Conservation (phyloP, 2,113 vertebrate genomes). For the Cyphotilapia sp. region DNA sequence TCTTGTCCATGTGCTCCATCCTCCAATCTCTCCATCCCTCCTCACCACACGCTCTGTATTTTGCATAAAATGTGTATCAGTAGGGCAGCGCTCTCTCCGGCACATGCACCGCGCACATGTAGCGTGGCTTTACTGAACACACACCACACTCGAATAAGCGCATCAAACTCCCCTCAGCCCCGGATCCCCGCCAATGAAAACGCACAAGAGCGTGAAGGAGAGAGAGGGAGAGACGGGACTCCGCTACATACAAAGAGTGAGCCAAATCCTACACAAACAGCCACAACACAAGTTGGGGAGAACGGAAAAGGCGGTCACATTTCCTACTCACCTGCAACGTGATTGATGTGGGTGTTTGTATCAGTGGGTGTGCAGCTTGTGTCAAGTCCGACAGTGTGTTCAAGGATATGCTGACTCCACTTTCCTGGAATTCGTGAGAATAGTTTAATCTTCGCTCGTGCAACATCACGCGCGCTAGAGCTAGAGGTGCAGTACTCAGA, state of each 20-base stretch:
- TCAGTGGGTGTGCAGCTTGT: constrained; percentile 50
- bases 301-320: constrained; percentile 57
- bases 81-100: constrained; percentile 66
- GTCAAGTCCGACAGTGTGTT: constrained; percentile 32
- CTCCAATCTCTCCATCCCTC: constrained; percentile 35
- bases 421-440: constrained; percentile 50
- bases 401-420: constrained; percentile 31
- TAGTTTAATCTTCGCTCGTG: constrained; percentile 26
- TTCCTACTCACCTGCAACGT: constrained; percentile 66
- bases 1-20: constrained; percentile 64
- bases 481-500: not conserved
- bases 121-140: constrained; percentile 59
- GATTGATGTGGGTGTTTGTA: constrained; percentile 61
- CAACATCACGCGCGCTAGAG: constrained; percentile 23
- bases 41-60: constrained; percentile 48
- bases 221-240: constrained; percentile 33
- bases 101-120: constrained; percentile 75
- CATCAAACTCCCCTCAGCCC: constrained; percentile 56
- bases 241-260: constrained; percentile 36
- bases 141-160: constrained; percentile 56
- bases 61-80: constrained; percentile 82
- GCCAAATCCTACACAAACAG: constrained; percentile 44
- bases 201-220: constrained; percentile 36
- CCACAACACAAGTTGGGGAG: constrained; percentile 49
- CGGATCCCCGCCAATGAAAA: constrained; percentile 65